Evolutionary conservation across 2,888 invertebrate species (phyloP).

Genomic region (Diloba caeruleocephala): DNA sequence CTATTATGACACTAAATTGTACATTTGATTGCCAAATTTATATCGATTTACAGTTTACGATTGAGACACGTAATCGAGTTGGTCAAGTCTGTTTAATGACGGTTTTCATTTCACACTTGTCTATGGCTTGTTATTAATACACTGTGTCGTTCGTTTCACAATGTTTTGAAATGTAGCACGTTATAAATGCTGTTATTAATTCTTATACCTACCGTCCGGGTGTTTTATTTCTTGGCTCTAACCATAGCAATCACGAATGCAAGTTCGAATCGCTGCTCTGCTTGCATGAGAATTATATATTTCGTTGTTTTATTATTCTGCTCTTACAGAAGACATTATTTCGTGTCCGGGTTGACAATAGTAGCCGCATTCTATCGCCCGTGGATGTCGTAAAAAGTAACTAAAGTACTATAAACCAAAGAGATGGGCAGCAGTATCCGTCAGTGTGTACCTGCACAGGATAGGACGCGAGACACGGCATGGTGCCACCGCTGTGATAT

Average conservation of each 20-base stretch:
- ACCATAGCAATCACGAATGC: constrained; percentile 4
- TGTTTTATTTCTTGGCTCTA: constrained; percentile 26
- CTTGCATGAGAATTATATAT: neutral
- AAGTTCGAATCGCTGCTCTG: constrained; percentile 7
- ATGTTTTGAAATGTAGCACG: constrained; percentile 44
- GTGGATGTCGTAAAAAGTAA: no score
- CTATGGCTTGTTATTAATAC: constrained; percentile 41
- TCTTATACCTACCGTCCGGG: neutral
- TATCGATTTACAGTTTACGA: constrained; percentile 61
- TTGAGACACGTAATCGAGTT: constrained; percentile 61
- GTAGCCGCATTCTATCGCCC: no score
- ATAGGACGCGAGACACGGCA: no score
- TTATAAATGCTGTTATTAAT: constrained; percentile 24
- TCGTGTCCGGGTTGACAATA: no score
- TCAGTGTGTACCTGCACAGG: no score
- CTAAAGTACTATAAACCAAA: no score
- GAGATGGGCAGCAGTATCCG: no score
- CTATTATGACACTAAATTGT: constrained; percentile 17
- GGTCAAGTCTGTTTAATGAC: constrained; percentile 61
- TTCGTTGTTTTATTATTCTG: neutral
- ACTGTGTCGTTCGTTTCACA: constrained; percentile 29
- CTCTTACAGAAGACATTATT: neutral
- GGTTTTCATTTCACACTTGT: constrained; percentile 45
- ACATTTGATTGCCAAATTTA: constrained; percentile 50
- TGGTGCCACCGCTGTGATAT: no score